Evolutionary conservation across 2,797 vertebrate species (phyloP).

Genomic region (Urocyon cinereoargenteus): DNA sequence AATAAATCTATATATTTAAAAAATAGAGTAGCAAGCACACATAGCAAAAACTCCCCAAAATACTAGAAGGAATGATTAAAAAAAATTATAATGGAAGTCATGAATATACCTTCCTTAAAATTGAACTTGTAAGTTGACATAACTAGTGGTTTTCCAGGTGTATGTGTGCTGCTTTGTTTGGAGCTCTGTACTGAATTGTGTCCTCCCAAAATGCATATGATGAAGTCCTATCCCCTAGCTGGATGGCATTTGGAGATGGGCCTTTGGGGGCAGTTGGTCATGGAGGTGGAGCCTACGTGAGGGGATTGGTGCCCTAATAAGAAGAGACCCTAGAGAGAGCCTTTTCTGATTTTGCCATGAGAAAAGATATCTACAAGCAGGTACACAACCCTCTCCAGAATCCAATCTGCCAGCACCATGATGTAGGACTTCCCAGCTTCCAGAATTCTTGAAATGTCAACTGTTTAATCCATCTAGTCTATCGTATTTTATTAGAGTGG

Average conservation of each 20-base stretch:
- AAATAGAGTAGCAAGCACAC: not conserved
- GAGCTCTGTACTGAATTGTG: not conserved
- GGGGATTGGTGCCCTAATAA: not conserved
- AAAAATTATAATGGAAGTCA: not conserved
- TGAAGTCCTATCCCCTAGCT: not conserved
- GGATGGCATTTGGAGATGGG: not conserved
- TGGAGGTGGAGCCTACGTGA: not conserved
- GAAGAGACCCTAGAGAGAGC: not conserved
- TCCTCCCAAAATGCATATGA: not conserved
- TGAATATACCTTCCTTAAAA: not conserved
- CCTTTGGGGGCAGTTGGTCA: not conserved
- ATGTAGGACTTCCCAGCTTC: not conserved
- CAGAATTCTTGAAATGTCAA: not conserved
- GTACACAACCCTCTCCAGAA: not conserved
- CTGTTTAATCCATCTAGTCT: not conserved
- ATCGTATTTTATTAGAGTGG: not conserved
- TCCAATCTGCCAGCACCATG: not conserved
- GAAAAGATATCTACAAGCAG: not conserved
- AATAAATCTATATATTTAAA: not conserved
- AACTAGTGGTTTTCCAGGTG: not conserved
- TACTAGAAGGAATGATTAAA: not conserved
- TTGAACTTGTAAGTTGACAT: not conserved
- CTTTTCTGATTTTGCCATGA: not conserved
- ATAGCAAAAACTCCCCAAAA: not conserved
- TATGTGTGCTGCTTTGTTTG: not conserved